A percentile compares a stretch with the other conserved stretches of the same genome.
Evolutionary conservation across 2,888 invertebrate species (phyloP).

Genomic region (Machimus rusticus): DNA sequence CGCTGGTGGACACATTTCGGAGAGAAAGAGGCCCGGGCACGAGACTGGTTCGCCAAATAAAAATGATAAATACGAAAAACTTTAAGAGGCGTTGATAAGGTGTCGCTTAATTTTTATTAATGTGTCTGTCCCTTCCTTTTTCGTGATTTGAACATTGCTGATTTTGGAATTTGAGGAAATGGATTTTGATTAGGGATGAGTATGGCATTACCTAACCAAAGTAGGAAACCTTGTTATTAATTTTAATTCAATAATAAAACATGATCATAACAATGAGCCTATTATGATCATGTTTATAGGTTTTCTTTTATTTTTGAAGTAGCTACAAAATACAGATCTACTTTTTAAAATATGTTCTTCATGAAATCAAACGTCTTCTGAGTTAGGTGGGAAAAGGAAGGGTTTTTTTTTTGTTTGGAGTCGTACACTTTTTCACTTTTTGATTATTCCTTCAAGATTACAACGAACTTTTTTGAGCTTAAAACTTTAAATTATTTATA

Average conservation of each 20-base stretch:
- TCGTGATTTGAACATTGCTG: neutral
- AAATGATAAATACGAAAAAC: constrained; percentile 34
- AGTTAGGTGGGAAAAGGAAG: no score
- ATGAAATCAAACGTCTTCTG: no score
- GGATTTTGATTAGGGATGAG: neutral
- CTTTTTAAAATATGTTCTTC: no score
- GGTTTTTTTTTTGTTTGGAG: no score
- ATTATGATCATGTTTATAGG: no score
- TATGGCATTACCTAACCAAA: neutral
- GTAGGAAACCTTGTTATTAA: neutral
- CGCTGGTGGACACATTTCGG: neutral
- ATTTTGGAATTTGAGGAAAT: neutral
- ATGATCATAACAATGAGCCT: neutral
- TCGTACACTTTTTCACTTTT: no score
- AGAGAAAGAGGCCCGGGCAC: neutral
- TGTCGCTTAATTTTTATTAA: constrained; percentile 48
- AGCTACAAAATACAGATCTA: no score
- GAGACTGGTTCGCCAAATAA: constrained; percentile 13
- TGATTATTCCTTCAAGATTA: no score
- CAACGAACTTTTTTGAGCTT: no score
- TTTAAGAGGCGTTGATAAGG: constrained; percentile 44
- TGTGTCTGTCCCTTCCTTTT: constrained; percentile 14
- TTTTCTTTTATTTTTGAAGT: no score
- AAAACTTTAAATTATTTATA: no score
- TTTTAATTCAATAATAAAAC: no score